A percentile compares a stretch with the other conserved stretches of the same genome.
phyloP scores from a whole-genome alignment of 2,797 vertebrate genomes.

The Artibeus lituratus region DNA sequence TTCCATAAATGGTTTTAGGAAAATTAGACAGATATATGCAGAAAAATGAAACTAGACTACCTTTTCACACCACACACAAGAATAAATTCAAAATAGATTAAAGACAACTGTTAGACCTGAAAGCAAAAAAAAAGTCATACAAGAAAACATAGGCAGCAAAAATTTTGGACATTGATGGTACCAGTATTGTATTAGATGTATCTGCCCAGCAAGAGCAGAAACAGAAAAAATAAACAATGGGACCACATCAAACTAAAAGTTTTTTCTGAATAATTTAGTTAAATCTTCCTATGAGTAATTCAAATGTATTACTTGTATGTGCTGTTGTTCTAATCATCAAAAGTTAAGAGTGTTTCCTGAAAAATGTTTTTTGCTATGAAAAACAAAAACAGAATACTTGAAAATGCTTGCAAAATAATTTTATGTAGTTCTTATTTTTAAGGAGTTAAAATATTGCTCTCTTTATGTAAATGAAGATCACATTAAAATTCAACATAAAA shows the following conservation, averaged over 20 bases:
- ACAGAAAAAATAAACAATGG: too few relatives aligned
- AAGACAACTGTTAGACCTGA: too few relatives aligned
- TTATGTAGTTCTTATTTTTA: background rate
- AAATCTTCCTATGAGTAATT: background rate
- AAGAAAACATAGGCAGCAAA: too few relatives aligned
- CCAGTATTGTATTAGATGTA: too few relatives aligned
- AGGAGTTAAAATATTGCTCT: background rate
- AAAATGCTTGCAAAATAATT: background rate
- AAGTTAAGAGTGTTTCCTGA: background rate
- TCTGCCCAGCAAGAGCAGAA: too few relatives aligned
- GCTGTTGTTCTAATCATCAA: background rate
- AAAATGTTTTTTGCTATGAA: background rate
- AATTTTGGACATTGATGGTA: too few relatives aligned
- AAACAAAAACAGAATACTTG: background rate
- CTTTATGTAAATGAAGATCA: background rate
- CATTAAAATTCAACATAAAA: background rate
- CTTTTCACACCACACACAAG: too few relatives aligned
- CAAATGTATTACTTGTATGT: background rate
- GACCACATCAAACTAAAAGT: background rate
- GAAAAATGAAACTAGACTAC: too few relatives aligned
- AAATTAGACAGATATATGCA: too few relatives aligned
- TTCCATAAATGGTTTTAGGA: too few relatives aligned
- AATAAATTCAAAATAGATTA: too few relatives aligned
- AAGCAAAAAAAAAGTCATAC: too few relatives aligned
- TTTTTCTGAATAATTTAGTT: background rate